Evolutionary conservation across 2,113 vertebrate genomes (phyloP).

Genomic region (Prinia subflava): DNA sequence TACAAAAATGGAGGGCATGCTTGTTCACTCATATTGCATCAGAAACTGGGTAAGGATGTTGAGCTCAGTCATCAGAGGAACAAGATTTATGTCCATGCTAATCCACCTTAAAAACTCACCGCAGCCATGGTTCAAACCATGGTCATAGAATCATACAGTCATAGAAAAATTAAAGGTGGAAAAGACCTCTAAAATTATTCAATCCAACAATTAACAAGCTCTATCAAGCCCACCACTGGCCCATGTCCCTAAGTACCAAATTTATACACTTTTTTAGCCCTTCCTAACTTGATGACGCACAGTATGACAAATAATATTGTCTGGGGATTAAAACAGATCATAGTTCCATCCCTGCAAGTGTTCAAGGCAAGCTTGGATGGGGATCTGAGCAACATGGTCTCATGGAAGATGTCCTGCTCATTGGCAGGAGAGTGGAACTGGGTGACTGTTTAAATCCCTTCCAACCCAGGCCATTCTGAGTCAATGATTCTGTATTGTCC

Average conservation of each 20-base stretch:
- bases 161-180: background rate
- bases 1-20: background rate
- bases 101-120: background rate
- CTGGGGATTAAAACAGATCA: background rate
- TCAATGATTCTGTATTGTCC: background rate
- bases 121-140: background rate
- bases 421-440: background rate
- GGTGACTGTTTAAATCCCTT: background rate
- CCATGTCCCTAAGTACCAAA: background rate
- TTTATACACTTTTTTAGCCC: background rate
- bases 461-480: no score
- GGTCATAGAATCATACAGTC: background rate
- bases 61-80: background rate
- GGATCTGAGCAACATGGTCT: background rate
- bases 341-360: background rate
- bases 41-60: background rate
- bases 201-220: background rate
- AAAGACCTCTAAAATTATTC: background rate
- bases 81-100: rapidly evolving
- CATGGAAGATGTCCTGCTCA: background rate
- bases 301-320: background rate
- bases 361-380: background rate
- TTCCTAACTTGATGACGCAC: background rate
- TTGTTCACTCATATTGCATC: background rate
- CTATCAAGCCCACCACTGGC: background rate